These are phyloP conservation scores for Tapera naevia DNA, from an alignment of 2,797 vertebrate species.

Conservation along the genomic window DNA sequence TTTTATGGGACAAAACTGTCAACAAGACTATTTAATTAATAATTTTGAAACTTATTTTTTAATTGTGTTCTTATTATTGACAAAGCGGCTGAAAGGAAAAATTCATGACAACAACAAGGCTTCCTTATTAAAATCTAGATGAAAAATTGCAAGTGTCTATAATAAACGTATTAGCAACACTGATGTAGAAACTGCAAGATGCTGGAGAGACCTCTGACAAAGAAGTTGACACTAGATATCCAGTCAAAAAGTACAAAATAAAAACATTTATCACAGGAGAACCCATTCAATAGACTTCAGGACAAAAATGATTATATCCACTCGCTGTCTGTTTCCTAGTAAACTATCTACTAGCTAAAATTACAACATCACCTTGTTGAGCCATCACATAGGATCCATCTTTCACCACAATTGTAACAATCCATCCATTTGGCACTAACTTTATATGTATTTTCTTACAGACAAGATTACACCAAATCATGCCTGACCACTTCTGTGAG, in stretches of 20 bases:
- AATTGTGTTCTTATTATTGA: not conserved
- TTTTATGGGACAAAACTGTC: not conserved
- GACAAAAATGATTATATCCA: not conserved
- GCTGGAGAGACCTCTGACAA: not conserved
- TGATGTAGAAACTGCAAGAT: not conserved
- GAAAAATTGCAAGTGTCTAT: not conserved
- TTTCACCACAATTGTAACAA: not conserved
- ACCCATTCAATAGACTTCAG: not conserved
- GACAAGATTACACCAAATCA: not conserved
- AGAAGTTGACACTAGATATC: not conserved
- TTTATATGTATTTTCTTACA: not conserved
- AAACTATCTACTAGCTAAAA: not conserved
- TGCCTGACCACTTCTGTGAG: not conserved
- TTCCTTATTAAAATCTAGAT: conserved; percentile 3
- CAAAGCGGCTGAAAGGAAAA: not conserved
- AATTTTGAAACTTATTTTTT: not conserved
- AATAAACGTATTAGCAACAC: conserved; percentile 7
- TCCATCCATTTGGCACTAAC: not conserved
- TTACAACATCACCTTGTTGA: not conserved
- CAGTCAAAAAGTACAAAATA: not conserved
- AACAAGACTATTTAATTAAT: not conserved
- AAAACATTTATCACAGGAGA: not conserved
- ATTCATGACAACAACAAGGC: not conserved
- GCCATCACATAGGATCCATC: not conserved
- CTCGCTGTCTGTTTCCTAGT: not conserved